Percentiles rank a stretch among this genome's conserved stretches.
These are phyloP conservation scores for Oryzias sinensis DNA, from an alignment of 2,797 vertebrate species.

Conservation along the genomic window DNA sequence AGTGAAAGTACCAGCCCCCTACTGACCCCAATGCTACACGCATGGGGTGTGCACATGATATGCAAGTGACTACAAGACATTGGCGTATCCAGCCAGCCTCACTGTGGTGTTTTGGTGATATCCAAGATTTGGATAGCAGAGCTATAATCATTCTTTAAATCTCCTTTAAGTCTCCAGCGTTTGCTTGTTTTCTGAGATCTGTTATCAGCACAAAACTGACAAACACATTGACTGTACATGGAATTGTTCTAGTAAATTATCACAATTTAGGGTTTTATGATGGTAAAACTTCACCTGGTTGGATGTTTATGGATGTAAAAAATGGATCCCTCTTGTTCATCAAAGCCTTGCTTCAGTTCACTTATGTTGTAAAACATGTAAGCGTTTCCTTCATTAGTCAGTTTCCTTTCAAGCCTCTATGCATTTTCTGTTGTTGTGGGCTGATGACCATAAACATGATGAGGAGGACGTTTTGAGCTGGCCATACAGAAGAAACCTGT, in stretches of 20 bases:
- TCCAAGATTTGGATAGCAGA: too few relatives aligned
- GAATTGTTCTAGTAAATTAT: too few relatives aligned
- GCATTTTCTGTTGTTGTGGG: slow-evolving; percentile 13
- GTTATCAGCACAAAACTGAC: slow-evolving; percentile 9
- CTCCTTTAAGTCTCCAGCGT: neutral
- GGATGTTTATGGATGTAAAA: slow-evolving; percentile 9
- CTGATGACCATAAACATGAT: slow-evolving; percentile 43
- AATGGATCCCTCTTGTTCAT: slow-evolving; percentile 16
- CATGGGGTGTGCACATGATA: too few relatives aligned
- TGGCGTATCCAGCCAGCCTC: too few relatives aligned
- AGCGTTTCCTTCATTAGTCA: slow-evolving; percentile 22
- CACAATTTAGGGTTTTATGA: too few relatives aligned
- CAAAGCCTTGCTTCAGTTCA: slow-evolving; percentile 5
- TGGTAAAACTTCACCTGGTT: slow-evolving; percentile 2
- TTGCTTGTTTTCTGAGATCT: slow-evolving; percentile 19
- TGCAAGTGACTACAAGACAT: too few relatives aligned
- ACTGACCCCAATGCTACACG: too few relatives aligned
- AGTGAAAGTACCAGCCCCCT: too few relatives aligned
- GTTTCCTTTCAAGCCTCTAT: slow-evolving; percentile 17
- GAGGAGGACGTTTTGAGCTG: slow-evolving; percentile 32
- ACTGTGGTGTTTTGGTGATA: too few relatives aligned
- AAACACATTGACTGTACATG: neutral
- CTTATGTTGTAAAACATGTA: slow-evolving; percentile 3
- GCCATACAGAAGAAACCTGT: slow-evolving; percentile 30
- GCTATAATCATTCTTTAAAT: too few relatives aligned